A percentile compares a stretch with the other conserved stretches of the same genome.
Conservation (phyloP, 2,113 vertebrate genomes). For the Bungarus multicinctus region DNA sequence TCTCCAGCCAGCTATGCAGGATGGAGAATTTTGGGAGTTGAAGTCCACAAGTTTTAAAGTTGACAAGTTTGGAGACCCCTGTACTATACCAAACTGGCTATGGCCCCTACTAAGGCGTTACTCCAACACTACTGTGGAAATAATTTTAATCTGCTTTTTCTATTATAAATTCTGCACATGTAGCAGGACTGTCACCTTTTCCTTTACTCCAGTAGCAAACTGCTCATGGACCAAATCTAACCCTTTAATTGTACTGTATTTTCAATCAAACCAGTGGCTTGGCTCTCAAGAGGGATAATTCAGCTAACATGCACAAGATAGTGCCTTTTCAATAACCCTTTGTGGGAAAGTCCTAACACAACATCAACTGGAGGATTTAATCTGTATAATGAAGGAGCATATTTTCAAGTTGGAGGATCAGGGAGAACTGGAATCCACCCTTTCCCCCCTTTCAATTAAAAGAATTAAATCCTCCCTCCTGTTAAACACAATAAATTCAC, state of each 20-base stretch:
- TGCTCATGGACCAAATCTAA: not conserved
- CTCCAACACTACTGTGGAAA: not conserved
- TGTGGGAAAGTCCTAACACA: constrained; percentile 5
- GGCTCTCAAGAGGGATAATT: not conserved
- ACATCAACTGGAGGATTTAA: constrained; percentile 5
- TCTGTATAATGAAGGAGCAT: not conserved
- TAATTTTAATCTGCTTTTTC: not conserved
- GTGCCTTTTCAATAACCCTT: constrained; percentile 14
- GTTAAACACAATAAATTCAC: constrained; percentile 61
- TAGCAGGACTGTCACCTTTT: not conserved
- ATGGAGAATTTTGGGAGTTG: too few relatives aligned
- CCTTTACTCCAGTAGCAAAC: not conserved
- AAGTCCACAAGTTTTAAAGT: too few relatives aligned
- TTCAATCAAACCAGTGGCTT: not conserved
- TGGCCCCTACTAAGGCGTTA: not conserved
- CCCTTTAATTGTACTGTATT: not conserved
- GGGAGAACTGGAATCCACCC: constrained; percentile 30
- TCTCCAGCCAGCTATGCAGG: too few relatives aligned
- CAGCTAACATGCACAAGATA: not conserved
- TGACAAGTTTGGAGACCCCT: too few relatives aligned
- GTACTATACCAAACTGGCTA: not conserved
- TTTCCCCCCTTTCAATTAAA: not conserved
- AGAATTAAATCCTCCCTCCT: constrained; percentile 30
- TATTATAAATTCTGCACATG: not conserved
- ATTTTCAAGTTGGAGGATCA: rapidly evolving